Conservation (phyloP, 1,140 invertebrate species). For the Littorina saxatilis region DNA sequence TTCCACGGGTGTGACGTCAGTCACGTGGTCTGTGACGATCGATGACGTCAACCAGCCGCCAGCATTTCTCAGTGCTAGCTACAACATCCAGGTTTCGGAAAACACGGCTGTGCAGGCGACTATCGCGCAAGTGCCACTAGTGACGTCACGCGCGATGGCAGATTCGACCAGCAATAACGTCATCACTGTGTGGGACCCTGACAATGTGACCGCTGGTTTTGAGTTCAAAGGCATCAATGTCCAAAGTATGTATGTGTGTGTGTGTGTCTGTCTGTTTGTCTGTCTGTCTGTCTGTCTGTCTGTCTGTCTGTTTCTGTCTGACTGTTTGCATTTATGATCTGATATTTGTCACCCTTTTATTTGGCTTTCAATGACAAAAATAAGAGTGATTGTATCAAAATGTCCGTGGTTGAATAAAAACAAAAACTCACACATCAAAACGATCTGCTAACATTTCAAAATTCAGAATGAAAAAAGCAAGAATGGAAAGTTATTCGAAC, state of each 20-base stretch:
- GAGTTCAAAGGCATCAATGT: background rate
- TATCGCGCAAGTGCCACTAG: background rate
- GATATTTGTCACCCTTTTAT: no score
- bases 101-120: background rate
- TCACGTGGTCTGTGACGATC: background rate
- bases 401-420: no score
- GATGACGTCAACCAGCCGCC: conserved; percentile 17
- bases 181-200: conserved; percentile 15
- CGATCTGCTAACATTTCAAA: no score
- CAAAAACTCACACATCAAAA: no score
- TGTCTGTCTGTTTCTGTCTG: conserved; percentile 7
- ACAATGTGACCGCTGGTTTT: background rate
- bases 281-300: conserved; percentile 5
- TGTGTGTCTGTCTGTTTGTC: background rate
- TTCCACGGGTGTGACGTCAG: background rate
- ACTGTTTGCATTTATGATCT: background rate
- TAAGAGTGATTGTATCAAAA: no score
- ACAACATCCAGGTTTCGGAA: background rate
- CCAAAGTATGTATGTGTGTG: background rate
- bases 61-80: background rate
- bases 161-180: background rate
- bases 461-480: no score
- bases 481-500: no score
- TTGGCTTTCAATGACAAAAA: no score
- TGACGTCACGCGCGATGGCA: background rate